phyloP scores from a whole-genome alignment of 2,113 vertebrate species.

The Hypocryptadius cinnamomeus region DNA sequence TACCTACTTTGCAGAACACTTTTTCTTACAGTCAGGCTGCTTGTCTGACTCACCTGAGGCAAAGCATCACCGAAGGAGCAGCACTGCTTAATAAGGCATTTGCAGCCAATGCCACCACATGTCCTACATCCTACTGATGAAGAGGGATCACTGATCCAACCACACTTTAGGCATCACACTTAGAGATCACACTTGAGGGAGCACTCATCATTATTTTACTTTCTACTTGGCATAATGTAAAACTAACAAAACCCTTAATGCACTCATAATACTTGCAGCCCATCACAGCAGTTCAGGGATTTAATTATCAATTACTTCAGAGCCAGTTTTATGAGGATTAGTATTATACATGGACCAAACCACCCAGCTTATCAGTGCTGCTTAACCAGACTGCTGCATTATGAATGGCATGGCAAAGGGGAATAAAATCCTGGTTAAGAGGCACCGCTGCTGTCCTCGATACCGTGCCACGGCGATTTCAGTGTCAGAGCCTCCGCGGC shows the following conservation, averaged over 20 bases:
- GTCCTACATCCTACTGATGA: neutral
- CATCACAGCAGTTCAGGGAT: neutral
- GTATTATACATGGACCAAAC: neutral
- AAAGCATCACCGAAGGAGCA: neutral
- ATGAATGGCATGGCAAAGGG: neutral
- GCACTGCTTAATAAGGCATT: neutral
- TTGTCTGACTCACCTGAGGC: neutral
- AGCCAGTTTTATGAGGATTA: conserved; percentile 1
- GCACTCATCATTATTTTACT: neutral
- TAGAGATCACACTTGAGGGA: neutral
- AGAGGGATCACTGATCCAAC: neutral
- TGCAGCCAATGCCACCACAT: rapidly evolving
- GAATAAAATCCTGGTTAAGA: conserved; percentile 37
- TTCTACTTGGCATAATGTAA: neutral
- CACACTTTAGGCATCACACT: neutral
- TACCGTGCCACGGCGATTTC: neutral
- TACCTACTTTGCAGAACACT: neutral
- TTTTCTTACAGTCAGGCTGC: neutral
- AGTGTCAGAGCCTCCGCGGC: neutral
- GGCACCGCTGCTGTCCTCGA: neutral
- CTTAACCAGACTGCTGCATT: neutral
- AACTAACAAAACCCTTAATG: neutral
- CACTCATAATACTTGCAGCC: neutral
- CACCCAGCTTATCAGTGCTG: conserved; percentile 16
- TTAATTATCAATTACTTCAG: conserved; percentile 20